These are phyloP conservation scores for Camponotus fellah DNA, from an alignment of 2,888 invertebrate genomes.

Conservation along the genomic window DNA sequence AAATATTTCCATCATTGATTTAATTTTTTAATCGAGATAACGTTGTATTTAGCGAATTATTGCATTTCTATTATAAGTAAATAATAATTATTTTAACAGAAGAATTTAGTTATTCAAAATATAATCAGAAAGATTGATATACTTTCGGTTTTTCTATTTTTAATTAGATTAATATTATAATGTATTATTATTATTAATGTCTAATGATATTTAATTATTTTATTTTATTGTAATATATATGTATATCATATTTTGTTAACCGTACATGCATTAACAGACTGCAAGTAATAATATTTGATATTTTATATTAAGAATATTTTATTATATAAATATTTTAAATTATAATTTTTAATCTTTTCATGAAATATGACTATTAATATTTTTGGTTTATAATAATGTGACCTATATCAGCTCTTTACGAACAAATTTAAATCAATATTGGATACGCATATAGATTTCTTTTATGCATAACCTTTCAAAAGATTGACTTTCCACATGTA, in stretches of 20 bases:
- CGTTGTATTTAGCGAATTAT: not conserved
- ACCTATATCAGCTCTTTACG: not conserved
- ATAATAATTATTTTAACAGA: not conserved
- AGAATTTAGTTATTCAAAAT: too few species aligned
- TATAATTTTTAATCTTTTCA: not conserved
- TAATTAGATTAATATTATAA: too few species aligned
- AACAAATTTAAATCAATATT: slow-evolving; percentile 8
- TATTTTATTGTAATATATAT: too few species aligned
- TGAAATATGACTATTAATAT: not conserved
- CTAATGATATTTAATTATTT: too few species aligned
- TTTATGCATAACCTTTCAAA: not conserved
- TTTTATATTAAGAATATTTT: not conserved
- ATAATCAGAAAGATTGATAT: too few species aligned
- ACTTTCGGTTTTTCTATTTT: too few species aligned
- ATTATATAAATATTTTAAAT: not conserved
- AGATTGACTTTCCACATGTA: not conserved
- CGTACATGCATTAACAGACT: not conserved
- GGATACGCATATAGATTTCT: not conserved
- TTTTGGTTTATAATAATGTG: not conserved
- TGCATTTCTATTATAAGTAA: too few species aligned
- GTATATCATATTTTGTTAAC: not conserved
- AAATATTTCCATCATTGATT: not conserved
- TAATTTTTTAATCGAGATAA: not conserved
- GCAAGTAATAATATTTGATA: not conserved
- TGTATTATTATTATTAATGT: too few species aligned